A percentile compares a stretch with the other conserved stretches of the same genome.
phyloP scores from a whole-genome alignment of 2,888 invertebrate genomes.

The Drosophila suboccidentalis region DNA sequence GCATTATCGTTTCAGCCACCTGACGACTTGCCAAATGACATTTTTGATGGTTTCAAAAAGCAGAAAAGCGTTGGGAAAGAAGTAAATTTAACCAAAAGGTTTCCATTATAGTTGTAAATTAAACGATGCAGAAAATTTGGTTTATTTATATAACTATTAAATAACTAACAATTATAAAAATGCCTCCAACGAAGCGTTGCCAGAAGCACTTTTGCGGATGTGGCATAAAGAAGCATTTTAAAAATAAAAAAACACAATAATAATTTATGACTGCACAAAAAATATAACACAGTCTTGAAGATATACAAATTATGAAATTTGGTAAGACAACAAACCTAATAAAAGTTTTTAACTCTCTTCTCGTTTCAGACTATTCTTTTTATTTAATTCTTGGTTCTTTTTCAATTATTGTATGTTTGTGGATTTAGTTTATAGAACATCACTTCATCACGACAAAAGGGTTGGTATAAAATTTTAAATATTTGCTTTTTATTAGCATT shows the following conservation, averaged over 20 bases:
- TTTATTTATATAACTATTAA: not conserved
- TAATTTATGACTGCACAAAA: not conserved
- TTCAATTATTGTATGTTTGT: constrained; percentile 47
- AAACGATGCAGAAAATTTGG: not conserved
- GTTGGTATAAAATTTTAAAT: constrained; percentile 65
- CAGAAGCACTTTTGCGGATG: not conserved
- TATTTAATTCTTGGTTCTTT: constrained; percentile 20
- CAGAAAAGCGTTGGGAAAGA: not conserved
- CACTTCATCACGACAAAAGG: constrained; percentile 48
- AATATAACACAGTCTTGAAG: not conserved
- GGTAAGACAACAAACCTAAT: constrained; percentile 30
- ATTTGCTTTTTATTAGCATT: constrained; percentile 55
- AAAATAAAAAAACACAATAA: not conserved
- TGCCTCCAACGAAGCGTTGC: not conserved
- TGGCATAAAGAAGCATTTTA: not conserved
- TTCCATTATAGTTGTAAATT: not conserved
- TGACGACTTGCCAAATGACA: constrained; percentile 51
- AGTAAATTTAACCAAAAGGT: constrained; percentile 13
- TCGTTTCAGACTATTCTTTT: constrained; percentile 56
- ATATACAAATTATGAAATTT: constrained; percentile 6
- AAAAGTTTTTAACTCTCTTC: constrained; percentile 39
- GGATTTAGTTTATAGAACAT: constrained; percentile 68
- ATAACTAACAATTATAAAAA: constrained; percentile 1
- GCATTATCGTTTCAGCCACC: constrained; percentile 63
- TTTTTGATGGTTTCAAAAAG: constrained; percentile 6